Percentiles rank a stretch among this genome's conserved stretches.
Evolutionary conservation across 2,888 invertebrate genomes (phyloP).

Genomic region (Eurytoma adleriae): DNA sequence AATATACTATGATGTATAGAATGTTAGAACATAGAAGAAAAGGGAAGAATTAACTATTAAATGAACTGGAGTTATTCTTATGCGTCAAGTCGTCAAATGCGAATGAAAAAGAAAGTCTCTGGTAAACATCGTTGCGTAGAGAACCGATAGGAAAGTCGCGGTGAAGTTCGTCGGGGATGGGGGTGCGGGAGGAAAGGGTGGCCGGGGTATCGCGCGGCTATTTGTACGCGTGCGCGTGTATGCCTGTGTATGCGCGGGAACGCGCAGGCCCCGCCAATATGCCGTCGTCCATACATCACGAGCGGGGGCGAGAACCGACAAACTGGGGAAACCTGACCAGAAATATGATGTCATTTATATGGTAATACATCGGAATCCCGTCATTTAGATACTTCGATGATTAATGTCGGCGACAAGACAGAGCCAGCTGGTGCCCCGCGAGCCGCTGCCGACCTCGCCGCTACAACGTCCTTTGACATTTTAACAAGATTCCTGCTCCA

Average conservation of each 20-base stretch:
- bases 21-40: no score
- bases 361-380: slow-evolving; percentile 77
- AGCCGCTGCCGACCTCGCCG: neutral
- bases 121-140: slow-evolving; percentile 52
- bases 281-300: slow-evolving; percentile 75
- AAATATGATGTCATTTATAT: slow-evolving; percentile 77
- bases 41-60: no score
- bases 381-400: slow-evolving; percentile 77
- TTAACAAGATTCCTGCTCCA: slow-evolving; percentile 48
- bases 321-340: slow-evolving; percentile 76
- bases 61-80: no score
- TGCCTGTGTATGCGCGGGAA: slow-evolving; percentile 60
- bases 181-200: neutral
- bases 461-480: slow-evolving; percentile 46
- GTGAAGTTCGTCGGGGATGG: neutral
- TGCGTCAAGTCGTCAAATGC: no score
- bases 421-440: slow-evolving; percentile 50
- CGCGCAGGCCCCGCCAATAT: slow-evolving; percentile 72
- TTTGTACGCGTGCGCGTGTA: neutral
- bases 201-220: neutral
- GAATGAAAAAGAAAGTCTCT: no score
- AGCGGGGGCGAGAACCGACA: slow-evolving; percentile 70
- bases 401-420: slow-evolving; percentile 75
- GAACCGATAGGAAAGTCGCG: neutral
- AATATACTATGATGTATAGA: no score